These are phyloP conservation scores for Pseudocheirus occidentalis DNA, from an alignment of 2,797 vertebrate species.

Conservation along the genomic window DNA sequence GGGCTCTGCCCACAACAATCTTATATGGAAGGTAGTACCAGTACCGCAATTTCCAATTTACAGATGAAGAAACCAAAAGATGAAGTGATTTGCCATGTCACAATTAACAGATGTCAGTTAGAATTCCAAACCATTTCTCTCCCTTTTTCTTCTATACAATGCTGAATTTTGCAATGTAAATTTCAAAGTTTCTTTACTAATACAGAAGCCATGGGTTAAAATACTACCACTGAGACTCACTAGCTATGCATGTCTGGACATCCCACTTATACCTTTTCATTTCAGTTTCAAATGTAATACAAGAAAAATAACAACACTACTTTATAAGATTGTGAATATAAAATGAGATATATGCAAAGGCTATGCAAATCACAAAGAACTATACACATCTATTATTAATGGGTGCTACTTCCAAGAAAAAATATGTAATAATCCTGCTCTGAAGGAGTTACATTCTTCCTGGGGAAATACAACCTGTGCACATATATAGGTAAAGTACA, in stretches of 20 bases:
- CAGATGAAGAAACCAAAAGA: not conserved
- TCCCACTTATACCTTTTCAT: not conserved
- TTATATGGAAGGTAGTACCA: not conserved
- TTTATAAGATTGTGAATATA: not conserved
- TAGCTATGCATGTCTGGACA: not conserved
- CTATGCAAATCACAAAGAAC: not conserved
- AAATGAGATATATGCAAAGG: not conserved
- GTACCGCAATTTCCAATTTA: not conserved
- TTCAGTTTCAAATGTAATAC: not conserved
- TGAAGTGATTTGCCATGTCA: not conserved
- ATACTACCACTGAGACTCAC: not conserved
- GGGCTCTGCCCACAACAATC: not conserved
- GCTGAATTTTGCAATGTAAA: not conserved
- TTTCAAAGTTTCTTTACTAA: not conserved
- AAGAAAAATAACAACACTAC: not conserved
- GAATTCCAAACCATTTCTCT: not conserved
- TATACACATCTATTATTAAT: not conserved
- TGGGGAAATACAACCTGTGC: not conserved
- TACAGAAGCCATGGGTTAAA: not conserved
- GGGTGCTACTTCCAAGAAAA: not conserved
- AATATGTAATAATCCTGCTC: not conserved
- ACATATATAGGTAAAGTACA: not conserved
- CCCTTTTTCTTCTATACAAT: not conserved
- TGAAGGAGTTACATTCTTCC: not conserved
- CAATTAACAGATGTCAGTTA: too few relatives aligned